Evolutionary conservation across 2,797 vertebrate genomes (phyloP), one percentile per base, ranked within the genome.

Genomic region (Aeoliscus strigatus): DNA sequence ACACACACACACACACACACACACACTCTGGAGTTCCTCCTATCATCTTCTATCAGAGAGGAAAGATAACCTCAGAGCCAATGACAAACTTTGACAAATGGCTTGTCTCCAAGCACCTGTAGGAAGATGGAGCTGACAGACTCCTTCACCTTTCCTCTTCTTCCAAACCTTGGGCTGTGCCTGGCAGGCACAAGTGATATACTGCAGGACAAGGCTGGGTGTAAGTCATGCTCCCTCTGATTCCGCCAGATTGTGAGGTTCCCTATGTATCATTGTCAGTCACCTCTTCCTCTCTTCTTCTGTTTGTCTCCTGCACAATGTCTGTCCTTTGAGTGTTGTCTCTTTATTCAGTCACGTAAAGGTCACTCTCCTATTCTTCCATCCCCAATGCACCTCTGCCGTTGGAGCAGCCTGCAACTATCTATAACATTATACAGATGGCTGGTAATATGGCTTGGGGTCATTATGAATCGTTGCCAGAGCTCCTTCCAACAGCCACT

Each of bases 61-160:
- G 66, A 70, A 66, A 83, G 82, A 87, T 89, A 87, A 90, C 86
- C 86, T 88, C 83, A 80, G 73, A 86, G 86, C 86, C 84, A 88
- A 88, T 86, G 86, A 85, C 86, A 89, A 86, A 85, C 80, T 87
- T 85, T 88, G 85, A 89, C 83, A 80, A 88, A 90, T 89, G 79
- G 73, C 81, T 86, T 85, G 87, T 90, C 87, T 87, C 78, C 75
- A 73, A 83, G 79, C 82, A 84, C 81, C 82, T 81, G 66, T 37
- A 27, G 81, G 72, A 80, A 86, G 87, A 89, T 82, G 82, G 81
- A 86, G 72, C 75, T 81, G 86, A 88, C 86, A 84, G 81, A 79
- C 82, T 86, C 86, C 84, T 87, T 89, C 87, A 90, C 88, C 87
- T 88, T 85, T 87, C 79, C 82, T 83, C 83, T 77, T 73, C 74